These are phyloP conservation scores for Pogonomyrmex barbatus DNA, from an alignment of 1,140 invertebrate species.

Conservation along the genomic window DNA sequence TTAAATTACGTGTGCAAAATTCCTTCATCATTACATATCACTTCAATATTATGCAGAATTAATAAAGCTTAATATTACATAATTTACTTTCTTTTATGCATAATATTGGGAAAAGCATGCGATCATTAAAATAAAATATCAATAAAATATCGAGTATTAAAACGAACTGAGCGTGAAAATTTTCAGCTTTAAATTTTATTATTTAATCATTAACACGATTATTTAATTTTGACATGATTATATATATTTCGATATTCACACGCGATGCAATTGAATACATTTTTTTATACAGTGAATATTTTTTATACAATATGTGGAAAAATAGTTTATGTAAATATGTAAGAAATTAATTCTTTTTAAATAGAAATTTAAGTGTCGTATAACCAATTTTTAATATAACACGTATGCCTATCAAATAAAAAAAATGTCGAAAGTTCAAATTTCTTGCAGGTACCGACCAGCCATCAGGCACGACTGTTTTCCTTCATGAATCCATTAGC, in stretches of 20 bases:
- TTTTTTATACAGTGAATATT: no score
- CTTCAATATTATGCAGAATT: neutral
- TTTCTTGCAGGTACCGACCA: constrained; percentile 88
- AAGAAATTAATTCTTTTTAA: neutral
- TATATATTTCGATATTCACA: no score
- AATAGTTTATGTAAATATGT: no score
- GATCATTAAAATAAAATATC: constrained; percentile 22
- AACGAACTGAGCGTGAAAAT: neutral
- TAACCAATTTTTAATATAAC: no score
- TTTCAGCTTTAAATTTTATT: neutral
- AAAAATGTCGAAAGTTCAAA: neutral
- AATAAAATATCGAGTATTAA: neutral
- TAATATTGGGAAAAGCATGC: neutral
- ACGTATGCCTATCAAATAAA: no score
- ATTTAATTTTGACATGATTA: neutral
- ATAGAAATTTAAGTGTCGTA: neutral
- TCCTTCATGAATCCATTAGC: constrained; percentile 96
- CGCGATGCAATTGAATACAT: no score
- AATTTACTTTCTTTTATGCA: neutral
- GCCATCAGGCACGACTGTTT: constrained; percentile 92
- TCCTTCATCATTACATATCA: constrained; percentile 3
- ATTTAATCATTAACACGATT: neutral
- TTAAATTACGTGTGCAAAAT: constrained; percentile 18
- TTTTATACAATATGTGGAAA: no score
- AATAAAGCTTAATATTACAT: constrained; percentile 12